phyloP scores from a whole-genome alignment of 2,113 vertebrate species.

The Istiophorus platypterus region DNA sequence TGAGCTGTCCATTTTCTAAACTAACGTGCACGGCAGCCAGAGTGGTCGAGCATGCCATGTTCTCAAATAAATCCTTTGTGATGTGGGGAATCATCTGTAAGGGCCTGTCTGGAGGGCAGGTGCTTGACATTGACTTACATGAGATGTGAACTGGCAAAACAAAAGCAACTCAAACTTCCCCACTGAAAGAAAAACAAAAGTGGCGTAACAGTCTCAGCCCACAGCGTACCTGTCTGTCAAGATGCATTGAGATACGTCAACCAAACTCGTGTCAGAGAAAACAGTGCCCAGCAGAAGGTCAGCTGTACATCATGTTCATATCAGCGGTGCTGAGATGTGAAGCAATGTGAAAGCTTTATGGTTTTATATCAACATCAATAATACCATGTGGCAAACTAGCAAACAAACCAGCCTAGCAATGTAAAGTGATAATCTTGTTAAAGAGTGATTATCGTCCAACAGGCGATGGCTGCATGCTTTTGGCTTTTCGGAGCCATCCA shows the following conservation, averaged over 20 bases:
- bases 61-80: slow-evolving; percentile 36
- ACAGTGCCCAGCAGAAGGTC: slow-evolving; percentile 59
- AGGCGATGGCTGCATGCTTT: slow-evolving; percentile 36
- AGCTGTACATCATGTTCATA: slow-evolving; percentile 51
- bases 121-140: slow-evolving; percentile 57
- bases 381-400: slow-evolving; percentile 11
- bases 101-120: slow-evolving; percentile 26
- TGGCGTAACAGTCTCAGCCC: slow-evolving; percentile 50
- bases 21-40: not conserved
- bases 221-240: slow-evolving; percentile 66
- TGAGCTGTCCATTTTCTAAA: not conserved
- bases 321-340: slow-evolving; percentile 39
- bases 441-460: slow-evolving; percentile 50
- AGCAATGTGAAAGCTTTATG: slow-evolving; percentile 46
- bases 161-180: slow-evolving; percentile 42
- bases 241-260: slow-evolving; percentile 59
- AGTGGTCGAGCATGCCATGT: slow-evolving; percentile 24
- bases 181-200: slow-evolving; percentile 39
- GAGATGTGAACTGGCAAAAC: slow-evolving; percentile 62
- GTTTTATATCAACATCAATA: slow-evolving; percentile 46
- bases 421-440: slow-evolving; percentile 53
- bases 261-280: slow-evolving; percentile 44
- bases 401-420: slow-evolving; percentile 43
- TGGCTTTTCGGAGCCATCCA: slow-evolving; percentile 43
- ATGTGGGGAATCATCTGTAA: slow-evolving; percentile 38